Base-by-base conservation (phyloP, 2,113 vertebrate genomes). In the Bufo gargarizans region DNA sequence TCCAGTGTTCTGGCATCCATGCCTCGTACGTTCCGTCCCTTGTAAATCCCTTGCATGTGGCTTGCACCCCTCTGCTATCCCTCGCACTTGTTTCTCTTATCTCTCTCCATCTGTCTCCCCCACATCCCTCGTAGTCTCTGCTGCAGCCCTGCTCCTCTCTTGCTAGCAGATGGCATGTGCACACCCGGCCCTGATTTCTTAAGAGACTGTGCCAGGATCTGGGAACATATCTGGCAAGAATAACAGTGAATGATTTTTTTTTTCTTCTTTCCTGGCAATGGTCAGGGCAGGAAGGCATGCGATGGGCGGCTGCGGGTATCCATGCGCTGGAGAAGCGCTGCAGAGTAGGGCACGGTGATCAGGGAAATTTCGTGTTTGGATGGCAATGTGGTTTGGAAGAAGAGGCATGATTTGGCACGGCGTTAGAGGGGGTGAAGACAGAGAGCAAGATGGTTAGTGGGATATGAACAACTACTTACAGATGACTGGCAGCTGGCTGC, bases 151-250 rank as follows among this genome's bases (percentile, higher is more conserved):
- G 43, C 22, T 61, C 72, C 58, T 58, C 84, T 76, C 72, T 50
- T 43, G 56, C 58, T 49, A 77, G 74, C 85, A 86, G 85, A 86
- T 86, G 85, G 85, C 76, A 63, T 53, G 13, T 63, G 85, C 55
- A 77, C 74, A 76, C 58, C 84, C 74, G 58, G 45, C 61, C 53
- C 71, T 76, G 16, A 77, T 76, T 76, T 59, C 84, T 58, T 14
- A 65, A 47, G 43, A 63, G 56, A 47, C 74, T 77, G 16, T 86
- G 85, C 85, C 85, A 86, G 85, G 74, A 77, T 63, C 74, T 65
- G 72, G 85, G 74, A 78, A 86, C 58, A 53, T 86, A 65, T 78
- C 74, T 86, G 85, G 74, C 74, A 86, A 9, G 72, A 13, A 78
- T 22, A 67, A 53, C 63, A 50, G 63, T 13, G 53, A 69, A 22